phyloP scores from a whole-genome alignment of 2,113 vertebrate species.

The Poicephalus meyeri region DNA sequence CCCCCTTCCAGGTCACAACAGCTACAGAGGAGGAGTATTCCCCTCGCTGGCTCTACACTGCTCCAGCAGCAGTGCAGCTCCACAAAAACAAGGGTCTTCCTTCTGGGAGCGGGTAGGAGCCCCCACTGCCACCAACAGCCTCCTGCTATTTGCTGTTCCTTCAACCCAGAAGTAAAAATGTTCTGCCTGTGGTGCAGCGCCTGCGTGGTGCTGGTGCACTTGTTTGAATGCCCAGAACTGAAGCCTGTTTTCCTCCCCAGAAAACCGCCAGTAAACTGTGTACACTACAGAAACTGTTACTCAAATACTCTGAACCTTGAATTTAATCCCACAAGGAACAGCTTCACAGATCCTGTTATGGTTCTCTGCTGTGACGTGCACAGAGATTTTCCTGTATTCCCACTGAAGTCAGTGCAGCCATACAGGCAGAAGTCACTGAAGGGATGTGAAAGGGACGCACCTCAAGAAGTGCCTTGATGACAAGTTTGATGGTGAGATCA shows the following conservation, averaged over 20 bases:
- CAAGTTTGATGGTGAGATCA: constrained; percentile 83
- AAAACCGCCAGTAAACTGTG: neutral
- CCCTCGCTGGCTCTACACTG: rapidly evolving
- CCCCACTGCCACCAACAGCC: neutral
- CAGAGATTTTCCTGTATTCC: neutral
- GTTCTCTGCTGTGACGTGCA: too few relatives aligned
- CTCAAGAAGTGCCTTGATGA: constrained; percentile 86
- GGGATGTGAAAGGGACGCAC: constrained; percentile 43
- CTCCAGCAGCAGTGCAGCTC: neutral
- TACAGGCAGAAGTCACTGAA: neutral
- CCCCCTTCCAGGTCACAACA: neutral
- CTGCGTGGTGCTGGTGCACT: too few relatives aligned
- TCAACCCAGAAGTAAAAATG: neutral
- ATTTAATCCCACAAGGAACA: neutral
- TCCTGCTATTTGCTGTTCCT: neutral
- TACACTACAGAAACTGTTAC: neutral
- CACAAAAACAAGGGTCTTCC: neutral
- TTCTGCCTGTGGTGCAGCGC: too few relatives aligned
- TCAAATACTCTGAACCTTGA: neutral
- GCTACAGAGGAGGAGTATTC: rapidly evolving
- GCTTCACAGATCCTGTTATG: neutral
- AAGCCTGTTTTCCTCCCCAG: neutral
- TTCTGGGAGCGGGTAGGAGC: neutral
- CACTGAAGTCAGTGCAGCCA: neutral
- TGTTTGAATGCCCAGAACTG: neutral